Conservation (phyloP, 2,113 vertebrate species). For the Oxyruncus cristatus region DNA sequence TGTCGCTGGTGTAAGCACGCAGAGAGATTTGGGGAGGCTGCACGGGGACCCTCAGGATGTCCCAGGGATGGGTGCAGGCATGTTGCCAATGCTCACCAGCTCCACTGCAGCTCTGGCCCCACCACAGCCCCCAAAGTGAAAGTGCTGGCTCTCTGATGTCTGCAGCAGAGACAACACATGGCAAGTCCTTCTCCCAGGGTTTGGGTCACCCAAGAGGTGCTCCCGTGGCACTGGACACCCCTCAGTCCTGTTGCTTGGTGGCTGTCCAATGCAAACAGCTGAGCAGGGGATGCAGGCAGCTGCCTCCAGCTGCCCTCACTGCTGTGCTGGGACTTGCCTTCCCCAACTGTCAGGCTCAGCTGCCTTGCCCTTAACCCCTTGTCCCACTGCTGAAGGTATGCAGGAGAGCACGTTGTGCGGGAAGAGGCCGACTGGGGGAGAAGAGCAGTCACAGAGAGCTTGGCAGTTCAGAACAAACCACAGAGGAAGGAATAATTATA, state of each 20-base stretch:
- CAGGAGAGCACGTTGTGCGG: slow-evolving; percentile 11
- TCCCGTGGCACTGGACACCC: background rate
- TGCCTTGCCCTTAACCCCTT: background rate
- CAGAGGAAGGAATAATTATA: background rate
- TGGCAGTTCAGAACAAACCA: background rate
- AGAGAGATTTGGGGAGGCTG: background rate
- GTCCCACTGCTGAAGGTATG: background rate
- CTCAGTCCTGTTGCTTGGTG: fast-evolving
- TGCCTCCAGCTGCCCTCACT: slow-evolving; percentile 25
- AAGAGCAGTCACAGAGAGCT: background rate
- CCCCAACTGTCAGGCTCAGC: background rate
- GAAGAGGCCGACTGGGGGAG: background rate
- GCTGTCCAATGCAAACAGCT: background rate
- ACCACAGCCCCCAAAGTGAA: background rate
- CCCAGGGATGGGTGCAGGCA: background rate
- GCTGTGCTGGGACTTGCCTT: background rate
- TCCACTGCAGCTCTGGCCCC: background rate
- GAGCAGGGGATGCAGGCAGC: background rate
- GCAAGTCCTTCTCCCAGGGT: background rate
- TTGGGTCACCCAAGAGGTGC: background rate
- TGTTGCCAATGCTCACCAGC: fast-evolving
- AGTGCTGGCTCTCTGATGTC: fast-evolving
- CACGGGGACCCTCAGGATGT: background rate
- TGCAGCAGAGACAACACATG: background rate
- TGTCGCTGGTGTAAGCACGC: fast-evolving